Conservation (phyloP, 2,113 vertebrate genomes). For the Podiceps cristatus region DNA sequence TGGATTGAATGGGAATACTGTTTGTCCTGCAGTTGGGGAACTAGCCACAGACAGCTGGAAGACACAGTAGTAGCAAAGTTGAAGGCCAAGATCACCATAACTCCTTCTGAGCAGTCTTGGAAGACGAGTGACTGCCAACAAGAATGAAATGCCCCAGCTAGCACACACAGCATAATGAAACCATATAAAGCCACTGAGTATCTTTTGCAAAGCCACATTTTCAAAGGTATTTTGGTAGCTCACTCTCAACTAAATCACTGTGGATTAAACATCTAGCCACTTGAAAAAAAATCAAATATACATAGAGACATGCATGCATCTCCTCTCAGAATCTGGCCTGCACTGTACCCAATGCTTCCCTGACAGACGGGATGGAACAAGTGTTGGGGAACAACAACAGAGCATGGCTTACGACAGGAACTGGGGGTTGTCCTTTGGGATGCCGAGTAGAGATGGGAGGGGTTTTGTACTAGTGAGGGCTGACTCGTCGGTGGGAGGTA, state of each 20-base stretch:
- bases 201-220: not conserved
- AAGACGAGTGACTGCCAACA: not conserved
- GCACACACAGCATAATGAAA: not conserved
- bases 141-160: not conserved
- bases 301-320: not conserved
- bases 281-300: accelerated
- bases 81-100: not conserved
- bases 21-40: constrained; percentile 1
- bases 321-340: not conserved
- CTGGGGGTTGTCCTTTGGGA: not conserved
- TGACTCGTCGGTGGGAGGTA: not conserved
- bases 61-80: not conserved
- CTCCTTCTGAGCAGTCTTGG: not conserved
- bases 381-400: accelerated
- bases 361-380: accelerated
- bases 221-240: not conserved
- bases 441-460: not conserved
- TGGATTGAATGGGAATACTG: not conserved
- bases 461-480: not conserved
- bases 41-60: constrained; percentile 8
- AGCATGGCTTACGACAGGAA: not conserved
- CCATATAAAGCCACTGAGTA: accelerated
- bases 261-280: not conserved
- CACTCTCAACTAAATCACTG: not conserved
- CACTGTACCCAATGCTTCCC: accelerated